Base-by-base conservation (phyloP, 2,888 invertebrate genomes). In the Mesorhabditis spiculigera region DNA sequence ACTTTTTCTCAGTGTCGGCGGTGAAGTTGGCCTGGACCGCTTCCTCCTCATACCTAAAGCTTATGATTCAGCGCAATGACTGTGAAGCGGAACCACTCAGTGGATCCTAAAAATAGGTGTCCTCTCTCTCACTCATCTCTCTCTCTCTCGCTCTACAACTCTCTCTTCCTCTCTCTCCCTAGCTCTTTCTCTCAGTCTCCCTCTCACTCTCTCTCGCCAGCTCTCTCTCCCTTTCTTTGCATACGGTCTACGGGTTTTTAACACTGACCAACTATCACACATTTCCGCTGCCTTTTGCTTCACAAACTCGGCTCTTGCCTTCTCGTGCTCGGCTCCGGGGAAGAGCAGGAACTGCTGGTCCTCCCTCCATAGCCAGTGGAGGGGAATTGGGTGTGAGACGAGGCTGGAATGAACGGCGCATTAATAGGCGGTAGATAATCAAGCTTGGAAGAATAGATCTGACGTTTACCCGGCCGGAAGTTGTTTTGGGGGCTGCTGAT, bases 11-110 rank as follows among this genome's bases (percentile, higher is more conserved):
- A 10, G 79, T 81, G 68, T 85, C 84, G 5, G 80, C 77, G 61
- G 86, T 82, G 75, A 85, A 86, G 69, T 85, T 85, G 77, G 78
- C 82, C 71, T 80, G 80, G 5, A 80, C 81, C 5, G 83, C 83
- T 65, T 84, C 82, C 65, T 79, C 78, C 62, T 82, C 73, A 74
- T 75, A 78, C 77, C 77, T 73, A 10, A 28, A 28, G 28, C 28
- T 28, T 28, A 28, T 28, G 28, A 28, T 28, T 28, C 28, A 28
- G 28, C 28, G 28, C 28, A 28, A 28, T 28, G 28, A 28, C 28
- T 28, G 28, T 28, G 28, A 28, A 28, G 28, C 28, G 28, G 28
- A 28, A 28, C 28, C 28, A 28, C 28, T 28, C 28, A 28, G 1
- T 28, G 28, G 28, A 28, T 28, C 28, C 3, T 28, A 28, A 28